Evolutionary conservation across 2,113 vertebrate species (phyloP), one percentile per base, ranked within the genome.

Genomic region (Oceanites oceanicus): DNA sequence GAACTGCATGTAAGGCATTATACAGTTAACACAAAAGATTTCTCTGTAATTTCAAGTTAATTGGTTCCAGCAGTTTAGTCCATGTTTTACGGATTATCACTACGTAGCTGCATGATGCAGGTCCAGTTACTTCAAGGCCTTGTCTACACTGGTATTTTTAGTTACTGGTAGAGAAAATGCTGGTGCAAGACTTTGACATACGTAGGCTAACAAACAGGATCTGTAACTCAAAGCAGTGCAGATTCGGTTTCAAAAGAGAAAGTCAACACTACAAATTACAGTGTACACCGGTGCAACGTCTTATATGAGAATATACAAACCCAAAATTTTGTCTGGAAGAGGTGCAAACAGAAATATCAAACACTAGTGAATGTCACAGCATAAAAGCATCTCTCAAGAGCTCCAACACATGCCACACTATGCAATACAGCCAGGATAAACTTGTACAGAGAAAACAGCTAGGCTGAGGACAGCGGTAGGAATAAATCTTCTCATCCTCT

Each of bases 271-370:
- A 38, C 10, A 45, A 59, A 55, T 50, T 22, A 62, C 21, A 63
- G 21, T 1, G 9, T 17, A 26, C 7, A 62, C 16, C 4, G 0
- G 6, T 19, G 50, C 16, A 58, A 44, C 1, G 2, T 22, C 56
- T 59, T 62, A 15, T 36, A 40, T 4, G 15, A 42, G 65, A 34
- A 27, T 6, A 73, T 10, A 52, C 27, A 77, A 49, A 6, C 3
- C 4, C 55, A 49, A 65, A 45, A 49, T 44, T 53, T n/a, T 65
- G 45, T 21, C 45, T 87, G 59, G 40, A 77, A 38, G 59, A 77
- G n/a, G 10, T 4, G 7, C 23, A 56, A 86, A 70, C 29, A 29
- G 4, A 86, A 68, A 15, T 5, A 50, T 17, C 49, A 44, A 80
- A 61, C 50, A n/a, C 36, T 10, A 10, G 19, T 15, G 20, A 89